Conservation (phyloP, 2,888 invertebrate genomes). For the Mythimna ferrago region DNA sequence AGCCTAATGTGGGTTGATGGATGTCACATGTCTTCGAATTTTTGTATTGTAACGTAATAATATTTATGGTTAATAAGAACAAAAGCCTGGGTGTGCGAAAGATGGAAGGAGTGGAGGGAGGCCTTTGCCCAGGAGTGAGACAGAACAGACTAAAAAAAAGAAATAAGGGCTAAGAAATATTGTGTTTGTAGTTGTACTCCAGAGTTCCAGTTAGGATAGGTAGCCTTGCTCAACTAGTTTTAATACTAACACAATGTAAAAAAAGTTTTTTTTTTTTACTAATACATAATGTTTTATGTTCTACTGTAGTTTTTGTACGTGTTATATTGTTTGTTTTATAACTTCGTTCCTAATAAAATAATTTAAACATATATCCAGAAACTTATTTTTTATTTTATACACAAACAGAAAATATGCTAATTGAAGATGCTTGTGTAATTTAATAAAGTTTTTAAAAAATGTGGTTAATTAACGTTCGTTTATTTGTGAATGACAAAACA, state of each 20-base stretch:
- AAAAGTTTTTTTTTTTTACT: neutral
- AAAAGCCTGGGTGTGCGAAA: no score
- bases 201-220: no score
- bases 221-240: no score
- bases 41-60: neutral
- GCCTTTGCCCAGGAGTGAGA: no score
- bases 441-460: slow-evolving; percentile 10
- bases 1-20: no score
- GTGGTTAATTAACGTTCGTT: neutral
- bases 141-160: no score
- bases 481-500: neutral
- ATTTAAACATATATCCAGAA: neutral
- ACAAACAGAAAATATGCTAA: neutral
- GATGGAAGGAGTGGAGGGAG: no score
- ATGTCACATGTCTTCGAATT: no score
- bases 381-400: neutral
- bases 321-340: neutral
- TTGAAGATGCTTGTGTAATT: neutral
- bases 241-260: no score
- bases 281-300: neutral
- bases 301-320: neutral
- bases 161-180: no score
- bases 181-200: no score
- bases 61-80: neutral
- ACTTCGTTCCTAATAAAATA: slow-evolving; percentile 14